Evolutionary conservation across 2,888 invertebrate genomes (phyloP).

Genomic region (Diplolepis rosae): DNA sequence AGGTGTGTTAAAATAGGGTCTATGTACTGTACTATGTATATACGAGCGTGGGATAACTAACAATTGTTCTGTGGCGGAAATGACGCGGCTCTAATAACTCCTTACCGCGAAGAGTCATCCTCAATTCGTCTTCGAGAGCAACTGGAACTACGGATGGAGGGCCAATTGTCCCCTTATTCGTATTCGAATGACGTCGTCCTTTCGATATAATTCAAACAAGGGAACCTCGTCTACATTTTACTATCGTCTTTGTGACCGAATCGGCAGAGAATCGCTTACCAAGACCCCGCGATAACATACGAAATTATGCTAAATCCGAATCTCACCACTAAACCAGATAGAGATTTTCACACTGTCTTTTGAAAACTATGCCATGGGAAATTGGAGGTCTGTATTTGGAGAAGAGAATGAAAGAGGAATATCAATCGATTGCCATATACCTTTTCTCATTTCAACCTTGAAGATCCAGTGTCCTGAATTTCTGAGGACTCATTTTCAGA

Average conservation of each 20-base stretch:
- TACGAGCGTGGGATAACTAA: constrained; percentile 59
- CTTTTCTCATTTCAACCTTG: not conserved
- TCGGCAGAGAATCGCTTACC: constrained; percentile 3
- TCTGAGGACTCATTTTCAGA: constrained; percentile 18
- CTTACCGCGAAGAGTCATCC: constrained; percentile 34
- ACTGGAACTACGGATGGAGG: constrained; percentile 34
- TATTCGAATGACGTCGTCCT: constrained; percentile 5
- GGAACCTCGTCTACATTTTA: not conserved
- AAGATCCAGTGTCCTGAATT: constrained; percentile 8
- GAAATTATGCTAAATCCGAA: constrained; percentile 21
- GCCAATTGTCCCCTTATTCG: not conserved
- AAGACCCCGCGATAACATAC: not conserved
- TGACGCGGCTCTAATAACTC: constrained; percentile 56
- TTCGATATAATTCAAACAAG: constrained; percentile 9
- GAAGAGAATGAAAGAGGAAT: constrained; percentile 21
- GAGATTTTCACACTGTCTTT: constrained; percentile 25
- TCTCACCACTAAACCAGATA: constrained; percentile 1
- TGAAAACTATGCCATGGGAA: constrained; percentile 11
- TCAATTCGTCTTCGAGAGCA: constrained; percentile 34
- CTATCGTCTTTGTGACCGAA: not conserved
- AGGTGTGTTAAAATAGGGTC: constrained; percentile 35
- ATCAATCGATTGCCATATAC: constrained; percentile 27
- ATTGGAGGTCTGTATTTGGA: constrained; percentile 28
- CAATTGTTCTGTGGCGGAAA: constrained; percentile 61
- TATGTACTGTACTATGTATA: constrained; percentile 37